A percentile compares a stretch with the other conserved stretches of the same genome.
Conservation (phyloP, 2,888 invertebrate species). For the Lydus trimaculatus region DNA sequence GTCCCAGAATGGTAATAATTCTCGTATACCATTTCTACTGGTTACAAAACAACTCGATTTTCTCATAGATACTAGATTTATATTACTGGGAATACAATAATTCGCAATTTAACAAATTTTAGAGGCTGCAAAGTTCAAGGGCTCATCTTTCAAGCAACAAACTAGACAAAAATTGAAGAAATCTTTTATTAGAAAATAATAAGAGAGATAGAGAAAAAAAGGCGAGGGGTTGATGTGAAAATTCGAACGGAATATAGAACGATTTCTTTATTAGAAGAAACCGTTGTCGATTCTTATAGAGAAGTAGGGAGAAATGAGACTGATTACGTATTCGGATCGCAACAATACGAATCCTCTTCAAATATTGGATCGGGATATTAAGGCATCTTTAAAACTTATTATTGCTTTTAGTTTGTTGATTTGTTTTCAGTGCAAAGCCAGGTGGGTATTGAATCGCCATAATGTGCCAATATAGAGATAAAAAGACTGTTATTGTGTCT, state of each 20-base stretch:
- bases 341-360: conserved; percentile 32
- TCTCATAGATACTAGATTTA: no score
- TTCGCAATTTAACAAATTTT: neutral
- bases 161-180: neutral
- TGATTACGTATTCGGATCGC: conserved; percentile 40
- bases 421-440: conserved; percentile 6
- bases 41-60: neutral
- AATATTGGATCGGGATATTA: conserved; percentile 40
- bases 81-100: neutral
- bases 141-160: neutral
- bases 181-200: neutral
- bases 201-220: neutral
- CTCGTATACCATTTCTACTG: neutral
- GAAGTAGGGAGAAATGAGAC: conserved; percentile 13
- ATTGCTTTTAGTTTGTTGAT: conserved; percentile 34
- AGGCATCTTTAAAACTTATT: conserved; percentile 41
- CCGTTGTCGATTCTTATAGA: neutral
- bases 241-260: conserved; percentile 39
- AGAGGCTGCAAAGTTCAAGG: neutral
- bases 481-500: neutral
- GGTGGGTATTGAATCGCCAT: conserved; percentile 9
- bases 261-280: conserved; percentile 38
- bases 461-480: neutral
- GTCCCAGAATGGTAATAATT: neutral
- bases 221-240: conserved; percentile 20